Evolutionary conservation across 2,888 invertebrate genomes (phyloP).

Genomic region (Agriopis aurantiaria): DNA sequence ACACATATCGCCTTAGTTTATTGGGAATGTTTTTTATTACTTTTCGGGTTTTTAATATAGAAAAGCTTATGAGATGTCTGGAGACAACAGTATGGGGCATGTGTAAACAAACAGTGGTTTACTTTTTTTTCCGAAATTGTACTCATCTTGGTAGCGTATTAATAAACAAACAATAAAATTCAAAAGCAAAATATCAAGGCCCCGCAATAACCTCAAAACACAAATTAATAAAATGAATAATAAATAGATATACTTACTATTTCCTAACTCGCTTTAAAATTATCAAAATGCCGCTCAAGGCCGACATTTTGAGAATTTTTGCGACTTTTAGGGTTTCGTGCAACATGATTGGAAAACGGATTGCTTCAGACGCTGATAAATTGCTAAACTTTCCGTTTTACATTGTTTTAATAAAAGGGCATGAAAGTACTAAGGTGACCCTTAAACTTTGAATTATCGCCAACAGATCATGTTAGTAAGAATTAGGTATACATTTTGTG

Average conservation of each 20-base stretch:
- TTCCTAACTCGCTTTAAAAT: slow-evolving; percentile 12
- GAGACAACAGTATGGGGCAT: neutral
- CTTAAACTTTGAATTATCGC: too few relatives aligned
- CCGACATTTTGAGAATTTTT: slow-evolving; percentile 15
- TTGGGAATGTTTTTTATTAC: too few relatives aligned
- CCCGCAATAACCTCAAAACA: slow-evolving; percentile 18
- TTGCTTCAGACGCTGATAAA: neutral
- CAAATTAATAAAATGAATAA: slow-evolving; percentile 10
- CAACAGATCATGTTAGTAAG: too few relatives aligned
- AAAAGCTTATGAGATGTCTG: neutral
- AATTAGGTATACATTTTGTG: too few relatives aligned
- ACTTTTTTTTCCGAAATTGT: neutral
- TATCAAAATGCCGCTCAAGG: slow-evolving; percentile 14
- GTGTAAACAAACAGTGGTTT: neutral
- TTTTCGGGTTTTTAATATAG: too few relatives aligned
- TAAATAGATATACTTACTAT: neutral
- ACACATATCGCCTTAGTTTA: neutral
- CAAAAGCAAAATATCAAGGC: slow-evolving; percentile 13
- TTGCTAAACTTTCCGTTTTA: neutral
- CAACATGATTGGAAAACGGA: neutral
- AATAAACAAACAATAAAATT: neutral
- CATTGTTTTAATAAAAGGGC: neutral
- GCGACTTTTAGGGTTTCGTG: neutral
- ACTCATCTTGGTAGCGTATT: neutral
- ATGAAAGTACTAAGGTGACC: too few relatives aligned